phyloP scores from a whole-genome alignment of 2,797 vertebrate genomes.

The Erethizon dorsatum region DNA sequence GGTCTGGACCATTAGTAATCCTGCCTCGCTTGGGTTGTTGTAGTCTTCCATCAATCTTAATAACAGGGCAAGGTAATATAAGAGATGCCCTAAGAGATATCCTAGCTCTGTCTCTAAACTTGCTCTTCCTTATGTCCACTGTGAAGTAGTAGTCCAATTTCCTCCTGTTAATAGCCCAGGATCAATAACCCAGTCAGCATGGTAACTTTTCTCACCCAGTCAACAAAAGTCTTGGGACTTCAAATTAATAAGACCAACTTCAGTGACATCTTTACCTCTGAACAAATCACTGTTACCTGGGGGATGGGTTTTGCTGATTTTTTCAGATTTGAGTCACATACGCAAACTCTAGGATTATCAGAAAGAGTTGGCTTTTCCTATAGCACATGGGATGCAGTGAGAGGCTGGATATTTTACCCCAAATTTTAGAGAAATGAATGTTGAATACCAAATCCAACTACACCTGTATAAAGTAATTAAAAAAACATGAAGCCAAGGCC shows the following conservation, averaged over 20 bases:
- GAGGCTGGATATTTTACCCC: neutral
- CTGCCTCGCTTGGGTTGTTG: neutral
- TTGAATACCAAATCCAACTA: neutral
- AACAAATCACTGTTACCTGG: neutral
- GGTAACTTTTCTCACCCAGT: neutral
- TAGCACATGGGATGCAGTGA: neutral
- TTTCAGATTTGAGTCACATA: neutral
- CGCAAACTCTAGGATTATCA: neutral
- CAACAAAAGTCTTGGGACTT: neutral
- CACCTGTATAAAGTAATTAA: neutral
- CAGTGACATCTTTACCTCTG: neutral
- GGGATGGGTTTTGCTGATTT: neutral
- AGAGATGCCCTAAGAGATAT: neutral
- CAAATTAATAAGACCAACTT: neutral
- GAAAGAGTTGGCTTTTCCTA: constrained; percentile 1
- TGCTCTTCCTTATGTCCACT: neutral
- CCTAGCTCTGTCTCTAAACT: neutral
- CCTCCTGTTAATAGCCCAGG: neutral
- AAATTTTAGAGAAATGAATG: neutral
- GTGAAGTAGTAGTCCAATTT: neutral
- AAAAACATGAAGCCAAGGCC: constrained; percentile 11
- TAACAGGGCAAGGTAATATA: neutral
- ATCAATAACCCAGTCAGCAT: neutral
- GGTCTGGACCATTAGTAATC: neutral
- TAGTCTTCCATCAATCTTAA: neutral